phyloP scores from a whole-genome alignment of 1,140 invertebrate species.

The Caenorhabditis brenneri region DNA sequence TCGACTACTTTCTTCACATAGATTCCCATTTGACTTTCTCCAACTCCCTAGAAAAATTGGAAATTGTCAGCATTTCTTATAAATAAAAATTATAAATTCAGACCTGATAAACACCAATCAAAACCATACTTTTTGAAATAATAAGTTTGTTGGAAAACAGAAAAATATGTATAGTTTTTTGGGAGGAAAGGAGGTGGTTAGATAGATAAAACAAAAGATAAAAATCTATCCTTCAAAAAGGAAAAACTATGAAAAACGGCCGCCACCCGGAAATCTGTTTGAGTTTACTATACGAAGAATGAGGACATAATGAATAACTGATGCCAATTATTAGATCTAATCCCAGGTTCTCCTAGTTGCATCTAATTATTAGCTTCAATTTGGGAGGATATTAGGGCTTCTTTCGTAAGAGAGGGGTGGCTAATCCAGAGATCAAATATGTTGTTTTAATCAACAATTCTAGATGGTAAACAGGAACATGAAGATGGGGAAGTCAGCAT shows the following conservation, averaged over 20 bases:
- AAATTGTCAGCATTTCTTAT: not conserved
- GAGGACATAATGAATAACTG: conserved; percentile 36
- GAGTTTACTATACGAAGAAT: not conserved
- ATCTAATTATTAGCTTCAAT: not conserved
- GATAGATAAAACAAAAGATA: not conserved
- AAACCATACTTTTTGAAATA: conserved; percentile 36
- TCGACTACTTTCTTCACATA: conserved; percentile 70
- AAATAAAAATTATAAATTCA: conserved; percentile 27
- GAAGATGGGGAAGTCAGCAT: no score
- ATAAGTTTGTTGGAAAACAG: not conserved
- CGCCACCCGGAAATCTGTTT: not conserved
- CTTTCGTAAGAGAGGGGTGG: no score
- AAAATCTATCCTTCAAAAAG: not conserved
- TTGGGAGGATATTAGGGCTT: not conserved
- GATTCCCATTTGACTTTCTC: conserved; percentile 64
- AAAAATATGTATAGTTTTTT: no score
- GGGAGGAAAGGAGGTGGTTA: not conserved
- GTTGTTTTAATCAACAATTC: not conserved
- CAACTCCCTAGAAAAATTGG: conserved; percentile 58
- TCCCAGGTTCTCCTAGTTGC: not conserved
- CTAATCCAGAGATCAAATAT: not conserved
- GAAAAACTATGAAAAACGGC: not conserved
- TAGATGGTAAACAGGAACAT: no score
- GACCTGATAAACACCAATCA: conserved; percentile 45
- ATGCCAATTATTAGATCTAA: not conserved